Evolutionary conservation across 1,140 invertebrate species (phyloP).

Genomic region (Caerostris darwini): DNA sequence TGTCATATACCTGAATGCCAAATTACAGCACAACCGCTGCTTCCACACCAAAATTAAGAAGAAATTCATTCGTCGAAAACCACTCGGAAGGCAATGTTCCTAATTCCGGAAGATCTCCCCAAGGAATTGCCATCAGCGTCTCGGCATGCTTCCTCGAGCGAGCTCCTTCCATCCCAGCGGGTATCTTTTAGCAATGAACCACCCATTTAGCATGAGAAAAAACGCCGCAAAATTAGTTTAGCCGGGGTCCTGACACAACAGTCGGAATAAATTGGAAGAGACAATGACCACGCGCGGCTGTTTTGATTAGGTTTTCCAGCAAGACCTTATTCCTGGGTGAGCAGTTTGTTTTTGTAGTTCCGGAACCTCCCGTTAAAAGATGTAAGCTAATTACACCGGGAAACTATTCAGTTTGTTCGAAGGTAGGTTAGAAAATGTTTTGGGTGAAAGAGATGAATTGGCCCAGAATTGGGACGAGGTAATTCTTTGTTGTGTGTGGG

Average conservation of each 20-base stretch:
- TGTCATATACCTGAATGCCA: too few relatives aligned
- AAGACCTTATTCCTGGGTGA: slow-evolving; percentile 1
- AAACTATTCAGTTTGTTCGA: not conserved
- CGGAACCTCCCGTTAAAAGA: not conserved
- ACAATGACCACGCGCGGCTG: slow-evolving; percentile 26
- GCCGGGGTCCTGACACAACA: not conserved
- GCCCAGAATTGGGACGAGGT: not conserved
- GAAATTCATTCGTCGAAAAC: too few relatives aligned
- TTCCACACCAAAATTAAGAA: too few relatives aligned
- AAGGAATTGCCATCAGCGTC: too few relatives aligned
- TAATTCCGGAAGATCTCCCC: too few relatives aligned
- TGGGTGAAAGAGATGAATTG: not conserved
- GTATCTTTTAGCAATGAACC: not conserved
- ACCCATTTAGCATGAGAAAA: not conserved
- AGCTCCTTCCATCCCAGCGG: not conserved
- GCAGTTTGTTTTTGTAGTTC: slow-evolving; percentile 7
- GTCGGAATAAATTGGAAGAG: not conserved
- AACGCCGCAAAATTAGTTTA: slow-evolving; percentile 40
- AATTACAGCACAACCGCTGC: too few relatives aligned
- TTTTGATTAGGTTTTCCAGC: slow-evolving; percentile 35
- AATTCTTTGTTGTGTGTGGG: not conserved
- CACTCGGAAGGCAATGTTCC: too few relatives aligned
- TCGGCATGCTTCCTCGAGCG: not conserved
- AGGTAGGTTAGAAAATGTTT: not conserved
- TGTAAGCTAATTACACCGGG: not conserved